Conservation (phyloP, 2,797 vertebrate species). For the Geotria australis region DNA sequence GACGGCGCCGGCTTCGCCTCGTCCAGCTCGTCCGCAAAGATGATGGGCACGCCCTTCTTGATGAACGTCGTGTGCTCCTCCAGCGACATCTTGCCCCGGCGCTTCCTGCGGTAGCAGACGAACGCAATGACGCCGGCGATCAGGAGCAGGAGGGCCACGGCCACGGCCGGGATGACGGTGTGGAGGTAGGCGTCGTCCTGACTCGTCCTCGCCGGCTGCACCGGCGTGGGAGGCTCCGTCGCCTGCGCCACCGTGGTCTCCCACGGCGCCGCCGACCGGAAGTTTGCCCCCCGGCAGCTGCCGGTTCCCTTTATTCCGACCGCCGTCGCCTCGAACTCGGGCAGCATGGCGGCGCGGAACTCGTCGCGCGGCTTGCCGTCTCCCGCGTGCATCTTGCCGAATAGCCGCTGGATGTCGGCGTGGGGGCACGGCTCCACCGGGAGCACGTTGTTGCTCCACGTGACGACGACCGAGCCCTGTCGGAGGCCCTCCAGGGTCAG, state of each 20-base stretch:
- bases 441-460: constrained; percentile 82
- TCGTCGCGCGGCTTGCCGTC: constrained; percentile 18
- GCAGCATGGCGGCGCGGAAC: constrained; percentile 32
- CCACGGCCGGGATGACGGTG: constrained; percentile 79
- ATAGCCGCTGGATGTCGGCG: constrained; percentile 40
- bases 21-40: constrained; percentile 79
- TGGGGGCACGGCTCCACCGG: constrained; percentile 47
- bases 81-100: constrained; percentile 79
- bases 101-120: constrained; percentile 92
- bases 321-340: constrained; percentile 41
- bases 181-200: constrained; percentile 78
- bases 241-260: not conserved
- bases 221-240: not conserved
- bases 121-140: constrained; percentile 78
- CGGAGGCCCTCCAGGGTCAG: constrained; percentile 47
- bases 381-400: constrained; percentile 25
- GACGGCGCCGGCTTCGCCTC: constrained; percentile 82
- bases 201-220: constrained; percentile 31
- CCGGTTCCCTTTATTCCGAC: constrained; percentile 30
- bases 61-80: constrained; percentile 98
- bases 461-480: constrained; percentile 56
- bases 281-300: constrained; percentile 37
- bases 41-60: constrained; percentile 90
- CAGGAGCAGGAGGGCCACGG: constrained; percentile 64
- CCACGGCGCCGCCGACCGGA: constrained; percentile 13